Conservation (phyloP, 2,113 vertebrate genomes). For the Geococcyx californianus region DNA sequence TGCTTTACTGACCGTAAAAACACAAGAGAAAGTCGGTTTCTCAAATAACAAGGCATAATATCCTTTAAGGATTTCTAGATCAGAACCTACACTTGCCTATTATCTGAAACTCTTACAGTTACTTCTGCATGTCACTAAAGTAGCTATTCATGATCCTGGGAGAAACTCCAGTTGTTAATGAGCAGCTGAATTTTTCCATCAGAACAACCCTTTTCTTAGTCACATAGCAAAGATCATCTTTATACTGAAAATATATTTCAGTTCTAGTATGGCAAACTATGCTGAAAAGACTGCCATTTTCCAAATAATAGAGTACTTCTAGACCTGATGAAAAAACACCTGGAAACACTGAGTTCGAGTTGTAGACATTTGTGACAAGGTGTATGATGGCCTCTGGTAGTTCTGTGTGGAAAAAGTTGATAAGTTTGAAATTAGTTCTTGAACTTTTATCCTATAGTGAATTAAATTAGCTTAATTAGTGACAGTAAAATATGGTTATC, state of each 20-base stretch:
- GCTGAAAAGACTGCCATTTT: neutral
- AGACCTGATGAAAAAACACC: neutral
- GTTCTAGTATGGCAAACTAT: neutral
- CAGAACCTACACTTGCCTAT: neutral
- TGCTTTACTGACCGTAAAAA: neutral
- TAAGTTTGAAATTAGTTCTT: neutral
- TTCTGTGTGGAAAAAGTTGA: neutral
- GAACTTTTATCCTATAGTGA: neutral
- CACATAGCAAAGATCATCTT: neutral
- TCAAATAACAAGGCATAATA: neutral
- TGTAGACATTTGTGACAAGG: neutral
- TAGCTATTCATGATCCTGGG: neutral
- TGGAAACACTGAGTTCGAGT: neutral
- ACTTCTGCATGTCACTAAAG: neutral
- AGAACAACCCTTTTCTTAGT: neutral
- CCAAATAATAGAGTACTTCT: neutral
- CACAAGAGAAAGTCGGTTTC: neutral
- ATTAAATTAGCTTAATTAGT: neutral
- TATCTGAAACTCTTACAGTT: neutral
- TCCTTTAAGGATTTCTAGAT: neutral
- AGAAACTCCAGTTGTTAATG: neutral
- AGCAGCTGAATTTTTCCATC: neutral
- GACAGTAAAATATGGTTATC: neutral
- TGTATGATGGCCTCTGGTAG: rapidly evolving
- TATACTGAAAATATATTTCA: neutral